Evolutionary conservation across 2,888 invertebrate species (phyloP), one percentile per base, ranked within the genome.

Genomic region (Caenorhabditis doughertyi): DNA sequence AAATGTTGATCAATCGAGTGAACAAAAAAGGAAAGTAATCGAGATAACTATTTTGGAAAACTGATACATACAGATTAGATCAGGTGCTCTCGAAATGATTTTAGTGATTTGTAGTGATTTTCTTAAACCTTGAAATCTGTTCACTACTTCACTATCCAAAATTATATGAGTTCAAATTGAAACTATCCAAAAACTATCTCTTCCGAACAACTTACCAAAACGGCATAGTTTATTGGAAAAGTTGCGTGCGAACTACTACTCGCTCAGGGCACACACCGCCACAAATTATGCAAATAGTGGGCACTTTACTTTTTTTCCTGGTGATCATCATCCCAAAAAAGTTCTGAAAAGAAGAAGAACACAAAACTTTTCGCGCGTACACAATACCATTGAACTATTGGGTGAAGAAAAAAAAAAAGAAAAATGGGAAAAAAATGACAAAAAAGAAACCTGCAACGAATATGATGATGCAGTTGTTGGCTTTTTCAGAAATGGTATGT

Each of bases 271-370:
- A 42, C 47, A 35, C 68, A 27, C 27, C 29, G 49, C 49, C 35
- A 68, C 60, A 68, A 76, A 67, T 67, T 68, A 77, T 77, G 77
- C 77, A 77, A 77, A 77, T 77, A 60, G 76, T 58, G 76, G 76
- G 76, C 76, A 76, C 76, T 76, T 76, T 67, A 32, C 65, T 73
- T 73, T 60, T 72, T 62, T 62, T n/a, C n/a, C n/a, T n/a, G n/a
- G 4, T 51, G 21, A 47, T 62, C 49, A 72, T 58, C 53, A 64
- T 64, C 51, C 44, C 21, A 73, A 56, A 73, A 74, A 74, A 42
- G 16, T 55, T 64, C 32, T 25, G 56, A 29, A 60, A 47, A 32
- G 27, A 56, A 27, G 23, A 42, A 56, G 55, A 68, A 58, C 58
- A 35, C 35, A 29, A 21, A 65, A 65, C 51, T 49, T 1, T 39